Conservation (phyloP, 2,888 invertebrate species). For the Ophonus ardosiacus region DNA sequence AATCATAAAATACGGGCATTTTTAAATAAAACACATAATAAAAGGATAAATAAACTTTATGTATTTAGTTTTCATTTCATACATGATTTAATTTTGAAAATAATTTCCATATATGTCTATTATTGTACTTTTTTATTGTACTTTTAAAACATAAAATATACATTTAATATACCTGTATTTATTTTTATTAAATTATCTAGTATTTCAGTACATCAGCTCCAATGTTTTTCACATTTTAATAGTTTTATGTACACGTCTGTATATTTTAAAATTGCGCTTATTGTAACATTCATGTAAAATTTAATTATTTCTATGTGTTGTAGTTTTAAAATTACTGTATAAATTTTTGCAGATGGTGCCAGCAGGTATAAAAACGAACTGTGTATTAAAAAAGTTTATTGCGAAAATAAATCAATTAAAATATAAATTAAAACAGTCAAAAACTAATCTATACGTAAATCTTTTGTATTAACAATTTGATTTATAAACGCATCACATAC, state of each 20-base stretch:
- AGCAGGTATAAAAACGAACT: background rate
- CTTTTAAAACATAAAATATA: background rate
- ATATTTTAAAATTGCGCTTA: background rate
- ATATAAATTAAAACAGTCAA: background rate
- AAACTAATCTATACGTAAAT: background rate
- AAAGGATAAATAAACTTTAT: too few species aligned
- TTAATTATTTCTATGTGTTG: background rate
- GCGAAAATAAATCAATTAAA: background rate
- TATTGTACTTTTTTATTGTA: background rate
- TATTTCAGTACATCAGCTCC: background rate
- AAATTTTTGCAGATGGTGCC: background rate
- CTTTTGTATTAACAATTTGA: conserved; percentile 12
- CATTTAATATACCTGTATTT: background rate
- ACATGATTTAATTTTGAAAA: too few species aligned
- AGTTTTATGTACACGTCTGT: background rate
- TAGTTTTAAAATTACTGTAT: background rate
- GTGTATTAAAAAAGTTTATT: background rate
- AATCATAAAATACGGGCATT: too few species aligned
- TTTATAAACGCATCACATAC: conserved; percentile 12
- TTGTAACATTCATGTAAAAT: background rate
- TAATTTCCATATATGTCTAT: too few species aligned
- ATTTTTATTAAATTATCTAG: background rate
- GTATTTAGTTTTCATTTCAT: too few species aligned
- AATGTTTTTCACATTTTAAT: background rate
- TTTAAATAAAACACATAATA: too few species aligned